These are phyloP conservation scores for Catonia carolina DNA, from an alignment of 2,888 invertebrate species.

Conservation along the genomic window DNA sequence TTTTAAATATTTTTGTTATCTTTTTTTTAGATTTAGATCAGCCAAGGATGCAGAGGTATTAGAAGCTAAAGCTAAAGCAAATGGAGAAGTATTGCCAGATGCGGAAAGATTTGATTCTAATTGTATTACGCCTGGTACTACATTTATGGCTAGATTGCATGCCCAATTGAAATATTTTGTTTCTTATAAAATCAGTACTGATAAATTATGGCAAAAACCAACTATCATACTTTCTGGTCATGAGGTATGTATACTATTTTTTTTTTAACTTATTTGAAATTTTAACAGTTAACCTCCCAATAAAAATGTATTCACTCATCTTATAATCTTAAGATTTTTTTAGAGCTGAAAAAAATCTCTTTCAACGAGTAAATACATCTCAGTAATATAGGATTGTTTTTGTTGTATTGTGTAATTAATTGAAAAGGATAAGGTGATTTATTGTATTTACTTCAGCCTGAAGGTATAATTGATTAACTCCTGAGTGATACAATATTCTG, in stretches of 20 bases:
- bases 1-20: neutral
- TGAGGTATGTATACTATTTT: constrained; percentile 54
- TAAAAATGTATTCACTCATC: neutral
- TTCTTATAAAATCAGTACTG: constrained; percentile 72
- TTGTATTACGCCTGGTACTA: constrained; percentile 94
- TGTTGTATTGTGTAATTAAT: no score
- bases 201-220: constrained; percentile 80
- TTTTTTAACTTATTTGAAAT: constrained; percentile 15
- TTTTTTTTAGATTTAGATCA: constrained; percentile 63
- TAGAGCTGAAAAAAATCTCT: no score
- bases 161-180: constrained; percentile 83
- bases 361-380: no score
- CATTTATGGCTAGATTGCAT: constrained; percentile 86
- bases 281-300: neutral
- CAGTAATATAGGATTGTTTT: no score
- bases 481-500: no score
- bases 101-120: constrained; percentile 91
- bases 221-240: constrained; percentile 87
- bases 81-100: constrained; percentile 70
- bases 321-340: no score
- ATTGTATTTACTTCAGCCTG: no score
- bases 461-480: no score
- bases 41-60: constrained; percentile 79
- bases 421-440: no score
- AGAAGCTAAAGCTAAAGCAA: constrained; percentile 64